Evolutionary conservation across 2,113 vertebrate species (phyloP).

Genomic region (Pachyramphus minor): DNA sequence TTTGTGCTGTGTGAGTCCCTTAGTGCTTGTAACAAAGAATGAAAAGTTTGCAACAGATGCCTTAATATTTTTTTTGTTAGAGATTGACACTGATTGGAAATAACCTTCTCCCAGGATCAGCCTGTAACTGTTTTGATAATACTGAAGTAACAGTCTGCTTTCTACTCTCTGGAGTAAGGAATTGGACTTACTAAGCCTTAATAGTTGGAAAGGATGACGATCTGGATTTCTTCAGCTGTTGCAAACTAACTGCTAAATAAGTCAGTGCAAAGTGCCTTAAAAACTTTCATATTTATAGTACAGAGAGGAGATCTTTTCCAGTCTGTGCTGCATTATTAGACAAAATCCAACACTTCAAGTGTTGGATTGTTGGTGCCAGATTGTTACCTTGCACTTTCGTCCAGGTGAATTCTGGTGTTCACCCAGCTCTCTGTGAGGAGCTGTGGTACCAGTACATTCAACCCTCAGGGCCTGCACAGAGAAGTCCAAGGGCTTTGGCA

Average conservation of each 20-base stretch:
- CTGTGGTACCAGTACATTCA: accelerated
- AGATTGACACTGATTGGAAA: not conserved
- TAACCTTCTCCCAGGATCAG: not conserved
- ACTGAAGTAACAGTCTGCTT: not conserved
- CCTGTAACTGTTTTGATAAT: not conserved
- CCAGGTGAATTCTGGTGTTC: not conserved
- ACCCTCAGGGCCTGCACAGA: not conserved
- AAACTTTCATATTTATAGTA: not conserved
- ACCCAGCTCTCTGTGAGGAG: not conserved
- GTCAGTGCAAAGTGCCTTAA: not conserved
- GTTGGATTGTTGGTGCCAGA: too few species aligned
- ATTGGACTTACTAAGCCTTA: not conserved
- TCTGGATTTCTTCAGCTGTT: not conserved
- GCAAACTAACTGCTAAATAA: not conserved
- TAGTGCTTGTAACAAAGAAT: not conserved
- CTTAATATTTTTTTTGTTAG: not conserved
- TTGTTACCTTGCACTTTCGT: not conserved
- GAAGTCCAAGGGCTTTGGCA: not conserved
- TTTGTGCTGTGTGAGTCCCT: not conserved
- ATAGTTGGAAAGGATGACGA: not conserved
- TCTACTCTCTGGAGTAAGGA: not conserved
- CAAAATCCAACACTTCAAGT: not conserved
- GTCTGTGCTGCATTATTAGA: not conserved
- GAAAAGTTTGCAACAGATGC: not conserved
- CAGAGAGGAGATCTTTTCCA: not conserved